Conservation (phyloP, 2,888 invertebrate species). For the Bembecia ichneumoniformis region DNA sequence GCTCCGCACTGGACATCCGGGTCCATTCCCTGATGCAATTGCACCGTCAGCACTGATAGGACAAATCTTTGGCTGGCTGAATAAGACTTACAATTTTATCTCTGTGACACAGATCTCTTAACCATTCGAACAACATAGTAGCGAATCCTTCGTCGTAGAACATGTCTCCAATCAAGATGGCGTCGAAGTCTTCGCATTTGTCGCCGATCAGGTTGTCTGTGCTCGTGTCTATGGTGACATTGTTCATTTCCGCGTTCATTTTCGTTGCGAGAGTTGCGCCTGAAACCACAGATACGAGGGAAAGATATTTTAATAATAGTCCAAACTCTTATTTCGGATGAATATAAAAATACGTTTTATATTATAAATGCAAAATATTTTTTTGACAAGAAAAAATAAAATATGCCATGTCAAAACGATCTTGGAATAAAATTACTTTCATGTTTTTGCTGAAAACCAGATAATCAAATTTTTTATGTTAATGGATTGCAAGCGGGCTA, state of each 20-base stretch:
- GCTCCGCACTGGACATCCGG: too few relatives aligned
- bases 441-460: too few relatives aligned
- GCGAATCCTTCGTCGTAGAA: slow-evolving; percentile 77
- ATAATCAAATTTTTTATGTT: too few relatives aligned
- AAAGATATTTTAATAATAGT: not conserved
- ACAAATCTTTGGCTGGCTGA: not conserved
- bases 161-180: slow-evolving; percentile 78
- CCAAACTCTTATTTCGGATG: too few relatives aligned
- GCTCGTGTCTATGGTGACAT: slow-evolving; percentile 40
- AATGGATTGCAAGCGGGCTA: too few relatives aligned
- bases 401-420: too few relatives aligned
- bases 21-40: too few relatives aligned
- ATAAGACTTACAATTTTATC: slow-evolving; percentile 36
- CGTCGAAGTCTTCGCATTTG: slow-evolving; percentile 53
- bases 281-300: slow-evolving; percentile 29
- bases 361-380: too few relatives aligned
- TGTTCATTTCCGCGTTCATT: slow-evolving; percentile 68
- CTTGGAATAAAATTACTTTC: too few relatives aligned
- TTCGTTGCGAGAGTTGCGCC: slow-evolving; percentile 61
- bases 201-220: slow-evolving; percentile 56
- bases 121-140: slow-evolving; percentile 66
- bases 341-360: too few relatives aligned
- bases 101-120: slow-evolving; percentile 32
- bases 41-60: too few relatives aligned
- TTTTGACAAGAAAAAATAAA: too few relatives aligned